Conservation (phyloP, 2,888 invertebrate species). For the Phyto melanocephala region DNA sequence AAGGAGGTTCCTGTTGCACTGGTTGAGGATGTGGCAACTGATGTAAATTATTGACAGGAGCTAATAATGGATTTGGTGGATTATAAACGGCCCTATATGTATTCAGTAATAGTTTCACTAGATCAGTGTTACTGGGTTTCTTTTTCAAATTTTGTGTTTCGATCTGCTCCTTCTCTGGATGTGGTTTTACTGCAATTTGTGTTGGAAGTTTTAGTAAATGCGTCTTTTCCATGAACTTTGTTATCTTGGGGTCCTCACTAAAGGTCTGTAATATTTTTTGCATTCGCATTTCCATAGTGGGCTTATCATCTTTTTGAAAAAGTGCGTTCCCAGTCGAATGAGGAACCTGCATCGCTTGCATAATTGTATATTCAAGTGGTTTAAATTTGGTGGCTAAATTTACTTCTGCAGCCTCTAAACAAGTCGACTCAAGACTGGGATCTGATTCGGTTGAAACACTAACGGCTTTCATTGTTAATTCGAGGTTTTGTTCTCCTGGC, state of each 20-base stretch:
- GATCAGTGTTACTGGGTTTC: constrained; percentile 1
- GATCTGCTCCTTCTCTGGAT: neutral
- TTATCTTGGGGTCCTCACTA: constrained; percentile 56
- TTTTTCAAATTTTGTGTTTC: neutral
- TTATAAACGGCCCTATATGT: constrained; percentile 60
- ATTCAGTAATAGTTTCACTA: constrained; percentile 50
- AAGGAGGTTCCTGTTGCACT: constrained; percentile 51
- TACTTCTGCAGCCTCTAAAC: neutral
- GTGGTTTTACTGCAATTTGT: neutral
- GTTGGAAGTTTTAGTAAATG: constrained; percentile 16
- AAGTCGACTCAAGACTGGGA: constrained; percentile 46
- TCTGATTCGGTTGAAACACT: constrained; percentile 65
- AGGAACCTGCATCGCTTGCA: constrained; percentile 52
- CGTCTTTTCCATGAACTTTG: neutral
- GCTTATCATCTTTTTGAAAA: constrained; percentile 36
- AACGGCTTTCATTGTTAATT: constrained; percentile 34
- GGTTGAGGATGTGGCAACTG: neutral
- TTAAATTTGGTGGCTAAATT: constrained; percentile 5
- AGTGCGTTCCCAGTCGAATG: neutral
- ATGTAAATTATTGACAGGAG: constrained; percentile 23
- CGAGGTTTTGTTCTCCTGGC: neutral
- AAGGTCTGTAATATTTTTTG: constrained; percentile 65
- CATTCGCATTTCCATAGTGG: constrained; percentile 64
- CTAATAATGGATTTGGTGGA: neutral
- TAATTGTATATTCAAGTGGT: constrained; percentile 57